Conservation (phyloP, 2,113 vertebrate genomes). For the Indicator maculatus region DNA sequence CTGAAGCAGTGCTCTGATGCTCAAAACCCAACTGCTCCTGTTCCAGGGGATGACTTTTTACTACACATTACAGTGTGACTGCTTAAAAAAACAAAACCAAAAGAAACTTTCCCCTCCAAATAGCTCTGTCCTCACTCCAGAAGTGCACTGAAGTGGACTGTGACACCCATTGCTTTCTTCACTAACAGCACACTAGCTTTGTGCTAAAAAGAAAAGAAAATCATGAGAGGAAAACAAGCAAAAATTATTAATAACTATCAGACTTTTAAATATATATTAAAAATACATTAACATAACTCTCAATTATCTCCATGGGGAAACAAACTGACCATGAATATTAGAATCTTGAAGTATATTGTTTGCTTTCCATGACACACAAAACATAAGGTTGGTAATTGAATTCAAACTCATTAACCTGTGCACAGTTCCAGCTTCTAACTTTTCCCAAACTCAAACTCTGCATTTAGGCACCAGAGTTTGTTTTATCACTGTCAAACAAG, state of each 20-base stretch:
- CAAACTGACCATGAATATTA: background rate
- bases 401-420: background rate
- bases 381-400: background rate
- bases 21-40: background rate
- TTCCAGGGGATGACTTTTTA: background rate
- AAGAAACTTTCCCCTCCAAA: background rate
- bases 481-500: background rate
- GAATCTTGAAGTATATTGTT: background rate
- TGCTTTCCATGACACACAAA: background rate
- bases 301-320: background rate
- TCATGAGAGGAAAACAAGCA: background rate
- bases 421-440: background rate
- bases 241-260: rapidly evolving
- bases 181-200: background rate
- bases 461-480: background rate
- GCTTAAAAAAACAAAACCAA: background rate
- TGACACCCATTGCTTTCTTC: background rate
- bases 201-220: background rate
- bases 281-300: background rate
- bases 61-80: too few species aligned
- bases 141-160: background rate
- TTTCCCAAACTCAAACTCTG: background rate
- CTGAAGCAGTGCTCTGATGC: background rate
- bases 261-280: background rate
- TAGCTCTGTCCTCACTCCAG: background rate